Conservation (phyloP, 2,888 invertebrate species). For the Homarus gammarus region DNA sequence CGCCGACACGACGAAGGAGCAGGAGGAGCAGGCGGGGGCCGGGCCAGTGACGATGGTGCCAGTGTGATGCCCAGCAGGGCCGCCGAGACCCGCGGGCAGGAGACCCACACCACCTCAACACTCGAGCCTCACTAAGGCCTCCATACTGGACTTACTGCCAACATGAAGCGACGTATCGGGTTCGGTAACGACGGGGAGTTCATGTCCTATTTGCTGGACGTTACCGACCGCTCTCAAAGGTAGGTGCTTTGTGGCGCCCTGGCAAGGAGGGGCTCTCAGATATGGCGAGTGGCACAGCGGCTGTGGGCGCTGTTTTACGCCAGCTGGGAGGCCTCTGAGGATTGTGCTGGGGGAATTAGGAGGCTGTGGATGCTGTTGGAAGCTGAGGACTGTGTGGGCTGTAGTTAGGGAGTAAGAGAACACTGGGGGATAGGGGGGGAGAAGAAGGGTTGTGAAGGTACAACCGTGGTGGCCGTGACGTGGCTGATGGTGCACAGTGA, state of each 20-base stretch:
- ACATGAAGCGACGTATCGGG: constrained; percentile 57
- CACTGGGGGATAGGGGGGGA: neutral
- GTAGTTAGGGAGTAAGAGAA: neutral
- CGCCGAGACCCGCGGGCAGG: constrained; percentile 34
- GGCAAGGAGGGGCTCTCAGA: neutral
- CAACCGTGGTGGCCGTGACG: neutral
- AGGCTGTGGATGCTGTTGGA: neutral
- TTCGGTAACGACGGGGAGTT: constrained; percentile 57
- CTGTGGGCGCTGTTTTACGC: neutral
- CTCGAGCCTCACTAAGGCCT: neutral
- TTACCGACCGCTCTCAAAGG: constrained; percentile 49
- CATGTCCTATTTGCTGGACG: constrained; percentile 46
- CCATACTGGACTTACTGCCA: constrained; percentile 5
- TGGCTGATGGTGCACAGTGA: neutral
- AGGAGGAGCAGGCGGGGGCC: constrained; percentile 55
- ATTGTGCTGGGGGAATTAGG: neutral
- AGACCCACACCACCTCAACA: constrained; percentile 27
- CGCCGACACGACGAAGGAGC: constrained; percentile 38
- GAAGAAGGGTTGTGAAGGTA: neutral
- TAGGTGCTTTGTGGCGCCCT: constrained; percentile 45
- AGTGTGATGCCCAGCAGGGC: constrained; percentile 57
- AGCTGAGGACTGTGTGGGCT: neutral
- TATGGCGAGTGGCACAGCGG: neutral
- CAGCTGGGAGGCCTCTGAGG: neutral
- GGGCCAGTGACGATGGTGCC: constrained; percentile 59